Evolutionary conservation across 64 coral and sea anemone genomes (phyloP), one percentile per base, ranked within the genome.

Genomic region (Acropora tenuis): DNA sequence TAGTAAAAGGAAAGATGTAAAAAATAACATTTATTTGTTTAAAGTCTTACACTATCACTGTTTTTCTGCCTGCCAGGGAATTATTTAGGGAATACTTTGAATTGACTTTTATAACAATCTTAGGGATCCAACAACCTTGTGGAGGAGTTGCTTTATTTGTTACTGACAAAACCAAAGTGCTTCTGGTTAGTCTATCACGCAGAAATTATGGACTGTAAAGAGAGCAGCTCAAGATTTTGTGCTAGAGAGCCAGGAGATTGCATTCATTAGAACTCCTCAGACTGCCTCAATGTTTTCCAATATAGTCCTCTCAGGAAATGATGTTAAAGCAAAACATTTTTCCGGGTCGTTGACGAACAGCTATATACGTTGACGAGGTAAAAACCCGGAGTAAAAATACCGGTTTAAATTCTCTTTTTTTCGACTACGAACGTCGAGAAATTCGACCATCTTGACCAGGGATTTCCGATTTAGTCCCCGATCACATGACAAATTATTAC

Each of bases 271-370:
- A 71, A 8, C 0, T 71, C 67, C 17, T 71, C 67, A 16, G 67
- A 71, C 67, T 71, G 12, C 67, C 67, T 71, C 13, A 71, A 71
- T 71, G 67, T 71, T 71, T 71, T 71, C 67, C 67, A 71, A 71
- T 71, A 71, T 71, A 71, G 67, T 71, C 12, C 67, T 71, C 67
- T 71, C 67, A 6, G 67, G 12, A 71, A 71, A 71, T 0, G 17
- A 15, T 71, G 67, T 71, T 71, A 71, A 71, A 71, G 67, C 1
- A 16, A 71, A 71, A 71, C 67, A 20, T 71, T 6, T 16, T 71
- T 71, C 17, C 3, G 67, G 10, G 67, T 71, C 19, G 67, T 71
- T 71, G 4, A 18, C 67, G 19, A 71, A 71, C 67, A 71, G 67
- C 67, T 71, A 71, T 71, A 18, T 20, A 71, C 67, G 67, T 71